Evolutionary conservation across 2,113 vertebrate species (phyloP).

Genomic region (Pelusios castaneus): DNA sequence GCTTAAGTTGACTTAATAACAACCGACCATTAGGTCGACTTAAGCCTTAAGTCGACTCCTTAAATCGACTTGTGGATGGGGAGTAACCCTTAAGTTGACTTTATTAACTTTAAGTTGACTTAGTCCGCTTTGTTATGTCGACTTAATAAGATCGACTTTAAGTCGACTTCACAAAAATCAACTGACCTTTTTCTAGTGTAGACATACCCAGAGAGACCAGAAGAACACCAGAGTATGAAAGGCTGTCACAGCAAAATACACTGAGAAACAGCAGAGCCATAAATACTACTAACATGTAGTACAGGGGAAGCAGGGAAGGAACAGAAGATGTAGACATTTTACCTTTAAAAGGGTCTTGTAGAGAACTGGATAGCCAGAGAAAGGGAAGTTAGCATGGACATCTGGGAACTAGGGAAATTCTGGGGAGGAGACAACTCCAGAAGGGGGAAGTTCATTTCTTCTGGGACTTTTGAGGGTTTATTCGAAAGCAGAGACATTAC

Average conservation of each 20-base stretch:
- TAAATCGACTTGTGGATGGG: too few species aligned
- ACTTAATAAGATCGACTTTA: too few species aligned
- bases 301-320: background rate
- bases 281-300: background rate
- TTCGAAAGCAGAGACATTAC: background rate
- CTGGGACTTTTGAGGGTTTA: slow-evolving; percentile 23
- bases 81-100: too few species aligned
- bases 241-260: background rate
- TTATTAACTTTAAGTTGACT: too few species aligned
- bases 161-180: too few species aligned
- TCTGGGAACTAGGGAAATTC: slow-evolving; percentile 30
- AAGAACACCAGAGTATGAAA: background rate
- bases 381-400: slow-evolving; percentile 25
- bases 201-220: too few species aligned
- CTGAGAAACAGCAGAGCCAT: background rate
- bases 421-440: background rate
- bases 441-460: slow-evolving; percentile 22
- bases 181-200: too few species aligned
- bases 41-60: too few species aligned
- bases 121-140: too few species aligned
- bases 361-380: background rate
- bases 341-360: background rate
- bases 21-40: too few species aligned
- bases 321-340: background rate
- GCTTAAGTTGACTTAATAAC: too few species aligned